A percentile compares a stretch with the other conserved stretches of the same genome.
Evolutionary conservation across 2,888 invertebrate species (phyloP).

Genomic region (Pollenia labialis): DNA sequence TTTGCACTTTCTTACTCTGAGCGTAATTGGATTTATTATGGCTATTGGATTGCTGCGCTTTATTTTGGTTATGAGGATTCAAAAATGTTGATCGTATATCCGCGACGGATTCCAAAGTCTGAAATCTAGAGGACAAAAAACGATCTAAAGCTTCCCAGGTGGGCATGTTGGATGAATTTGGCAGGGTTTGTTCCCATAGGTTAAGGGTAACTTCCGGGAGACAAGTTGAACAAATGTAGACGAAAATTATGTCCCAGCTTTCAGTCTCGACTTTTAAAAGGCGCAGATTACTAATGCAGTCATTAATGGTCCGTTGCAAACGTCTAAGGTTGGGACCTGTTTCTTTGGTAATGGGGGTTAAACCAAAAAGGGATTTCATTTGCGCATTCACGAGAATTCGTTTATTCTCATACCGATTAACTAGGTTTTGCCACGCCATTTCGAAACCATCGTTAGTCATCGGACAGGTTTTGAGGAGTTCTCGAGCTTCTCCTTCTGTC

Average conservation of each 20-base stretch:
- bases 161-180: background rate
- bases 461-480: background rate
- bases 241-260: conserved; percentile 27
- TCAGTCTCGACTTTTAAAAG: conserved; percentile 1
- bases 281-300: background rate
- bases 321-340: conserved; percentile 2
- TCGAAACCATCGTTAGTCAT: conserved; percentile 22
- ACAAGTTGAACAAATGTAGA: conserved; percentile 28
- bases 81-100: background rate
- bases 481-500: conserved; percentile 25
- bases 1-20: too few relatives aligned
- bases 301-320: conserved; percentile 13
- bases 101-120: background rate
- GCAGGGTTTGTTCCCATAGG: background rate
- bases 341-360: conserved; percentile 15
- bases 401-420: conserved; percentile 26
- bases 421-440: conserved; percentile 22
- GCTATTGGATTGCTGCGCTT: too few relatives aligned
- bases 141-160: too few relatives aligned
- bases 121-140: background rate
- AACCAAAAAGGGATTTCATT: conserved; percentile 22
- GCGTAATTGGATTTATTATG: too few relatives aligned
- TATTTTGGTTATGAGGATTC: background rate
- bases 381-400: conserved; percentile 33
- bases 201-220: conserved; percentile 10